phyloP scores from a whole-genome alignment of 2,113 vertebrate genomes.

The Turdus rufiventris region DNA sequence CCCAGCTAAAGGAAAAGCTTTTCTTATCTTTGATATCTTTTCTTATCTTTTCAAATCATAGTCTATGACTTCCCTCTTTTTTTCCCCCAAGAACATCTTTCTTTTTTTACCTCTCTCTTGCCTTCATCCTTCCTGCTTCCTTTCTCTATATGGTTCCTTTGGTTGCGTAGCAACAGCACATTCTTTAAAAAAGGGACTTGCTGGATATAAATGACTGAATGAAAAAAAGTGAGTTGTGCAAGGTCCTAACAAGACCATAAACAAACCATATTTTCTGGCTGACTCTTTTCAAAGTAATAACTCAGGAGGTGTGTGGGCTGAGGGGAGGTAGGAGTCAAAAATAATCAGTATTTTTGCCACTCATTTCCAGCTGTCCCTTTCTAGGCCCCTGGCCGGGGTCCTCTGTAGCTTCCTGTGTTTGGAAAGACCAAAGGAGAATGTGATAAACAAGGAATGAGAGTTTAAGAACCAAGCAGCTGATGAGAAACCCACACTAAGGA shows the following conservation, averaged over 20 bases:
- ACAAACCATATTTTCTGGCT: background rate
- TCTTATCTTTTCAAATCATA: background rate
- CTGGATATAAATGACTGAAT: background rate
- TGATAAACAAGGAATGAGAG: background rate
- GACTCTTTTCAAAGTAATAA: background rate
- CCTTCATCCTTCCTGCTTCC: background rate
- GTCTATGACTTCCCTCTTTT: background rate
- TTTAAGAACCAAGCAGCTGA: background rate
- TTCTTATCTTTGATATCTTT: background rate
- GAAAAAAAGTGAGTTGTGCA: background rate
- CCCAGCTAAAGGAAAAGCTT: background rate
- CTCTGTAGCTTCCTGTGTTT: background rate
- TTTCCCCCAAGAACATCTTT: background rate
- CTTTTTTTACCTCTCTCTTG: background rate
- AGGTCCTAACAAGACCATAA: background rate
- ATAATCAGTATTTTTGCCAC: background rate
- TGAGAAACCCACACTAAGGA: background rate
- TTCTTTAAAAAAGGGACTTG: background rate
- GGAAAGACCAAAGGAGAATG: background rate
- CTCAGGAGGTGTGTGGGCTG: background rate
- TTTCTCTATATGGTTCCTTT: background rate
- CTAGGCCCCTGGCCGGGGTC: background rate
- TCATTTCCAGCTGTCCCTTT: background rate
- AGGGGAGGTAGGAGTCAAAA: background rate
- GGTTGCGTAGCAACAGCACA: constrained; percentile 45